Evolutionary conservation across 1,140 invertebrate species (phyloP).

Genomic region (Zaprionus vittiger): DNA sequence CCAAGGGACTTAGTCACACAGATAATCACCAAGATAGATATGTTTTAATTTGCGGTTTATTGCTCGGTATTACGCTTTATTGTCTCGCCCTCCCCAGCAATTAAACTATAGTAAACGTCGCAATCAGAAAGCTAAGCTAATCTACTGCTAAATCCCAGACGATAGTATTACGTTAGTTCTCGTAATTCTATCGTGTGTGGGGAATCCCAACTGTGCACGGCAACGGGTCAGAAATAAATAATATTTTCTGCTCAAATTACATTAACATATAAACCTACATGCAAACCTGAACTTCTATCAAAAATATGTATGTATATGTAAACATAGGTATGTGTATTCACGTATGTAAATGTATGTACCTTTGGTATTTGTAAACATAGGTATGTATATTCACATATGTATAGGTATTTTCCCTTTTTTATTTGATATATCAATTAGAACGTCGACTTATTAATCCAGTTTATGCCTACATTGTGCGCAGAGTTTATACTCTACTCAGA

Average conservation of each 20-base stretch:
- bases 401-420: not conserved
- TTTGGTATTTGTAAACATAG: not conserved
- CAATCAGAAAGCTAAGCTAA: slow-evolving; percentile 11
- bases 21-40: slow-evolving; percentile 25
- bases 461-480: not conserved
- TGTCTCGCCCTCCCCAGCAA: not conserved
- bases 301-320: not conserved
- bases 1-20: slow-evolving; percentile 43
- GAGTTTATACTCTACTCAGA: not conserved
- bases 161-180: slow-evolving; percentile 17
- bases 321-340: not conserved
- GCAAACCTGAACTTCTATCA: not conserved
- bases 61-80: slow-evolving; percentile 3
- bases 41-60: slow-evolving; percentile 54
- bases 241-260: not conserved
- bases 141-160: not conserved
- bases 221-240: not conserved
- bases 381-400: not conserved
- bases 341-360: not conserved
- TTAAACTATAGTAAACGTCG: slow-evolving; percentile 7
- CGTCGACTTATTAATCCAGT: slow-evolving; percentile 12
- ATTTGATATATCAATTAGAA: slow-evolving; percentile 15
- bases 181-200: not conserved
- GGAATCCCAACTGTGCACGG: not conserved
- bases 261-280: not conserved